These are phyloP conservation scores for Dysmachus trigonus DNA, from an alignment of 2,888 invertebrate genomes.

Conservation along the genomic window DNA sequence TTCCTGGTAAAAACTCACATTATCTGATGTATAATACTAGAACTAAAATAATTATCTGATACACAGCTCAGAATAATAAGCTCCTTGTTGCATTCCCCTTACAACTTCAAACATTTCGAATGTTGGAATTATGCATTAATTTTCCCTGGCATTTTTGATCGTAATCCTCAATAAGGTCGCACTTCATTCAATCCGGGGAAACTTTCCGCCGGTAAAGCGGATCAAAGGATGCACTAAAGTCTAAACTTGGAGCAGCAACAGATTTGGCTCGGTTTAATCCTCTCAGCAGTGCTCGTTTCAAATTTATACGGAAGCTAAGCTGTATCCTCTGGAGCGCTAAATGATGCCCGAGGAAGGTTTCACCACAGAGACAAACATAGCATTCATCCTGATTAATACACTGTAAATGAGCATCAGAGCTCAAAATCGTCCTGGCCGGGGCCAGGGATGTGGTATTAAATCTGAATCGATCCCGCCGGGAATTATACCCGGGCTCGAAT, in stretches of 20 bases:
- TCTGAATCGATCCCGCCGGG: not conserved
- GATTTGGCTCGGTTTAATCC: not conserved
- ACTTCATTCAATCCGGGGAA: not conserved
- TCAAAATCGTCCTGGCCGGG: not conserved
- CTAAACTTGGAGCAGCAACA: not conserved
- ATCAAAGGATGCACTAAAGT: not conserved
- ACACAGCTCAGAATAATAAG: not conserved
- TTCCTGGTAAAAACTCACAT: not conserved
- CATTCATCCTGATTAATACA: not conserved
- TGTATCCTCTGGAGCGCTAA: not conserved
- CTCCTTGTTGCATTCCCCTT: not conserved
- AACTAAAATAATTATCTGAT: not conserved
- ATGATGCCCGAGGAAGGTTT: not conserved
- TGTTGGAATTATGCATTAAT: not conserved
- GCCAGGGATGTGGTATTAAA: not conserved
- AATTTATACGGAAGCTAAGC: not conserved
- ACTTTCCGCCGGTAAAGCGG: not conserved
- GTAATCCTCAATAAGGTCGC: not conserved
- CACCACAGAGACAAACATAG: not conserved
- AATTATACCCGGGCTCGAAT: not conserved
- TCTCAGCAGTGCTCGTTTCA: not conserved
- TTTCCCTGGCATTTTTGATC: not conserved
- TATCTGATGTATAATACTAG: not conserved
- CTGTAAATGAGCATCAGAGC: not conserved
- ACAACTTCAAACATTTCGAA: not conserved